A percentile compares a stretch with the other conserved stretches of the same genome.
phyloP scores from a whole-genome alignment of 2,797 vertebrate species.

The Gastrophryne carolinensis region DNA sequence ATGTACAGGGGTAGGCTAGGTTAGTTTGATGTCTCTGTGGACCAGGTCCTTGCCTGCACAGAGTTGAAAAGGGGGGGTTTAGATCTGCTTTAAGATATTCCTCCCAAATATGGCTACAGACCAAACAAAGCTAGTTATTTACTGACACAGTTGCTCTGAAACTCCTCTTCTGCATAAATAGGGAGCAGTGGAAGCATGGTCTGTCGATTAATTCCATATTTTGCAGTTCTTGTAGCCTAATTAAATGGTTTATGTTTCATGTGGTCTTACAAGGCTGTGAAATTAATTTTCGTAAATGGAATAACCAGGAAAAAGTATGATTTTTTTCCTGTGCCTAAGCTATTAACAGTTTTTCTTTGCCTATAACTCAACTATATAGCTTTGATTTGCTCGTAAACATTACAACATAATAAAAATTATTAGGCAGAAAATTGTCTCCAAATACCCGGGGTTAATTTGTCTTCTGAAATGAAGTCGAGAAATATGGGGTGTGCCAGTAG shows the following conservation, averaged over 20 bases:
- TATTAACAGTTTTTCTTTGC: constrained; percentile 27
- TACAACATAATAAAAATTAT: constrained; percentile 48
- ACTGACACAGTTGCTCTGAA: not conserved
- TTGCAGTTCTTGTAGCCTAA: constrained; percentile 21
- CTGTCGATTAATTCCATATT: constrained; percentile 40
- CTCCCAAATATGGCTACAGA: not conserved
- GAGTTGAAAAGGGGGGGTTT: no score
- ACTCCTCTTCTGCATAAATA: not conserved
- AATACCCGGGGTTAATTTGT: constrained; percentile 37
- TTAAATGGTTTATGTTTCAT: constrained; percentile 43
- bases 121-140: not conserved
- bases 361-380: constrained; percentile 44
- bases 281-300: constrained; percentile 31
- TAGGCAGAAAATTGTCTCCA: constrained; percentile 48
- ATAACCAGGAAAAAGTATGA: not conserved
- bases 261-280: constrained; percentile 24
- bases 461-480: constrained; percentile 27
- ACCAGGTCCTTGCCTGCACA: no score
- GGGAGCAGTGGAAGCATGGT: not conserved
- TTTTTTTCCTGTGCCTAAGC: constrained; percentile 4
- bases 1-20: no score
- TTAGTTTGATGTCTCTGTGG: no score
- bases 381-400: constrained; percentile 49
- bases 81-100: no score
- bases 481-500: not conserved